phyloP scores from a whole-genome alignment of 2,888 invertebrate species.

The Yponomeuta malinellus region DNA sequence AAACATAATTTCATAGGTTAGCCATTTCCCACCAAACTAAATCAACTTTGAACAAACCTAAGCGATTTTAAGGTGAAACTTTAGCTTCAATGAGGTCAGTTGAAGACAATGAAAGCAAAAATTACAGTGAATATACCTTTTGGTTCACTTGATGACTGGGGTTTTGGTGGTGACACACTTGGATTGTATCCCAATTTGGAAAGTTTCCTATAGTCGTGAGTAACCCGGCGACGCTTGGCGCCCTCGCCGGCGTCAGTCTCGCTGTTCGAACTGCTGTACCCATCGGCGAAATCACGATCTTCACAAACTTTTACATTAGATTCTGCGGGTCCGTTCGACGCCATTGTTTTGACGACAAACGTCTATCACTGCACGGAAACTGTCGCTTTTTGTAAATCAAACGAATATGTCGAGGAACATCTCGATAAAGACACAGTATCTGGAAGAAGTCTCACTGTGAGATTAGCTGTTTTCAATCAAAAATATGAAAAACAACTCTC shows the following conservation, averaged over 20 bases:
- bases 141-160: conserved; percentile 46
- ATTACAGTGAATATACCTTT: conserved; percentile 49
- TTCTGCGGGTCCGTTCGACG: conserved; percentile 62
- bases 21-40: conserved; percentile 66
- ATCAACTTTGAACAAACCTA: not conserved
- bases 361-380: not conserved
- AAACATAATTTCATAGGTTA: conserved; percentile 52
- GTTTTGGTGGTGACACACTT: conserved; percentile 64
- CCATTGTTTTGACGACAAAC: conserved; percentile 54
- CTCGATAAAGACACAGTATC: not conserved
- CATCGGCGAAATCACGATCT: conserved; percentile 51
- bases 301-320: conserved; percentile 66
- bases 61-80: conserved; percentile 7
- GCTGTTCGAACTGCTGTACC: conserved; percentile 44
- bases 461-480: conserved; percentile 5
- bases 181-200: conserved; percentile 65
- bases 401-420: not conserved
- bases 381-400: not conserved
- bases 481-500: conserved; percentile 66
- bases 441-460: not conserved
- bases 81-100: conserved; percentile 26
- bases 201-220: conserved; percentile 62
- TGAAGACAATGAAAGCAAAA: conserved; percentile 5
- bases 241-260: conserved; percentile 59
- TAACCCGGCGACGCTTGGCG: conserved; percentile 61